Evolutionary conservation across 2,113 vertebrate species (phyloP), one percentile per base, ranked within the genome.

Genomic region (Tupaia chinensis): DNA sequence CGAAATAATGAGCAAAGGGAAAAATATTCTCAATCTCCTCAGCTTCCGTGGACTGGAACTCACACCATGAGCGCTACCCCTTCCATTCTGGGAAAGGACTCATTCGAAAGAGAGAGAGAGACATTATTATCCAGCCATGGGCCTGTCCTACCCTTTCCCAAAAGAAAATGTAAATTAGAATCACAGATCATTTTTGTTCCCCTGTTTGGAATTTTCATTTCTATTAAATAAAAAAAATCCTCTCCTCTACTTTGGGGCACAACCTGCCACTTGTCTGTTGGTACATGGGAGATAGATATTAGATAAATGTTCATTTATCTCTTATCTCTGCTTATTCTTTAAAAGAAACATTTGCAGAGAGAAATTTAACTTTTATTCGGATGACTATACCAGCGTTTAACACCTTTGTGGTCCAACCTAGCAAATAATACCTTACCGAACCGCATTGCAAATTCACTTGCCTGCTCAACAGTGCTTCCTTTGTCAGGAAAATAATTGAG

Each of bases 401-500:
- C 19, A 87, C 66, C 9, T 60, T 44, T n/a, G 16, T 74, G 20
- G 1, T 58, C 6, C 13, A 91, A 32, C 2, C 79, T 16, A 27
- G 16, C 65, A 65, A 96, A 58, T 53, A 44, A 72, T 19, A 87
- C 12, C 1, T 5, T 93, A 77, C 13, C 89, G 58, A 85, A 90
- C 17, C 66, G 20, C 91, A 83, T 0, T 76, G 1, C 19, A 94
- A 72, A 53, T 81, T 83, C 56, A 80, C 20, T 87, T 66, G 19
- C 58, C 6, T 72, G 23, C 61, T 89, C 19, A 89, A n/a, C 58
- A 91, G 17, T 82, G 92, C 69, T 94, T 74, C 19, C 16, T 69
- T 82, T 86, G 23, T 82, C 5, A 70, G 92, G n/a, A 89, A 84
- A 97, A 68, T 66, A 83, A 83, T 29, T 76, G 72, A 94, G 10